A percentile compares a stretch with the other conserved stretches of the same genome.
Evolutionary conservation across 1,140 invertebrate genomes (phyloP).

Genomic region (Drosophila ironensis): DNA sequence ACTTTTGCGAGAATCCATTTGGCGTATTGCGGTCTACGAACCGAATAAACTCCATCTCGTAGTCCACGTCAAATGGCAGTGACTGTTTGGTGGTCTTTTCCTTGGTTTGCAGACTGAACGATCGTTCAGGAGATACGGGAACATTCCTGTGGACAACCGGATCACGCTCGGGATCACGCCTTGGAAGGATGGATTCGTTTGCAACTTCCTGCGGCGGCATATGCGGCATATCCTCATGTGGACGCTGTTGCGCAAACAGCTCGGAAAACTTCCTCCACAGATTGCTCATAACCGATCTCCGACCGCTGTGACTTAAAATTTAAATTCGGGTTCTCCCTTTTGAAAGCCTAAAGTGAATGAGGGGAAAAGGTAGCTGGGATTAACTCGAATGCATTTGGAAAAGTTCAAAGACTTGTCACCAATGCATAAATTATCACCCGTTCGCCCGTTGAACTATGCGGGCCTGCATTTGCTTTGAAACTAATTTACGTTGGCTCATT

Average conservation of each 20-base stretch:
- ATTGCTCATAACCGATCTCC: neutral
- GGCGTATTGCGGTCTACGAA: constrained; percentile 60
- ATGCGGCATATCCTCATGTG: too few relatives aligned
- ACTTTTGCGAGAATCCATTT: constrained; percentile 39
- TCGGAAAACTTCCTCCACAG: constrained; percentile 4
- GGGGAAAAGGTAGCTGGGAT: constrained; percentile 17
- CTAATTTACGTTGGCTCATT: constrained; percentile 16
- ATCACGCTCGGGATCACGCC: too few relatives aligned
- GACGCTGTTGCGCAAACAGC: neutral
- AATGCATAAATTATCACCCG: constrained; percentile 50
- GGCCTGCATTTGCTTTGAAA: constrained; percentile 11
- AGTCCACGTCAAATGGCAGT: constrained; percentile 3
- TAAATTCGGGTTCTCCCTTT: neutral
- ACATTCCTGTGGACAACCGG: too few relatives aligned
- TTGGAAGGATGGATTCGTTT: too few relatives aligned
- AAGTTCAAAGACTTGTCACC: constrained; percentile 42
- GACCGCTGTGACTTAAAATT: constrained; percentile 2
- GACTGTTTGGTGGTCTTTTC: neutral
- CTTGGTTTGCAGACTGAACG: neutral
- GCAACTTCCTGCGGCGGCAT: too few relatives aligned
- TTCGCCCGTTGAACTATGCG: constrained; percentile 5
- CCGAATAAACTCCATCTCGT: constrained; percentile 42
- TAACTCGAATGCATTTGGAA: constrained; percentile 44
- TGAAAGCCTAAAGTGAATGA: neutral
- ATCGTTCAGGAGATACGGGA: too few relatives aligned